Conservation (phyloP, 1,140 invertebrate genomes). For the Mactra quadrangularis region DNA sequence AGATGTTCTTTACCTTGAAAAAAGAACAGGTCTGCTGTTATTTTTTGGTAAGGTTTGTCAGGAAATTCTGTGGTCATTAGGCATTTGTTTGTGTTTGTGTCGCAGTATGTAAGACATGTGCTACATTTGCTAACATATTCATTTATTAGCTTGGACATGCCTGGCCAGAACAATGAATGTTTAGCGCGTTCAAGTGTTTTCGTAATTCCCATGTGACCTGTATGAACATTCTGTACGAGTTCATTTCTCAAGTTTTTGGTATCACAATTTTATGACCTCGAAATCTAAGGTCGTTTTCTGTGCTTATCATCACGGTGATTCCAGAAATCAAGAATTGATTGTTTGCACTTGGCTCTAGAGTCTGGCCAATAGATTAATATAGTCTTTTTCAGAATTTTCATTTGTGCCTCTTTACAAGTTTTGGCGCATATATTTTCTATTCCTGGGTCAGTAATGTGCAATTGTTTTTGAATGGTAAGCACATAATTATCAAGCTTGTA, state of each 20-base stretch:
- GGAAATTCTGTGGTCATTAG: conserved; percentile 15
- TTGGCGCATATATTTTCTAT: conserved; percentile 18
- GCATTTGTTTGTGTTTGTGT: too few species aligned
- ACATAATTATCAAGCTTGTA: not conserved
- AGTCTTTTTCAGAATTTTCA: conserved; percentile 83
- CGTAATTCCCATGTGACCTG: not conserved
- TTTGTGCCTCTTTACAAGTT: conserved; percentile 23
- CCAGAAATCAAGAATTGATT: conserved; percentile 42
- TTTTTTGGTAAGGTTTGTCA: conserved; percentile 7
- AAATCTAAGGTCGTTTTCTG: too few species aligned
- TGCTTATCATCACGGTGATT: conserved; percentile 50
- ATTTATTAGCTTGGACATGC: conserved; percentile 1
- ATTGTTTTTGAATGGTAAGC: conserved; percentile 26
- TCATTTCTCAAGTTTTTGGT: too few species aligned
- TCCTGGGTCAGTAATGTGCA: too few species aligned
- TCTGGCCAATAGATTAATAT: too few species aligned
- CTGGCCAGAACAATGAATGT: too few species aligned
- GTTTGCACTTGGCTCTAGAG: conserved; percentile 9
- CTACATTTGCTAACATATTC: not conserved
- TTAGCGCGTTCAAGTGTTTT: not conserved
- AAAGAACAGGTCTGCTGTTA: not conserved
- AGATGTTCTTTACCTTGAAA: conserved; percentile 4
- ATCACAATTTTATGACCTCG: too few species aligned
- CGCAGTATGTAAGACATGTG: not conserved
- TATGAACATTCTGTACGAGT: not conserved